Evolutionary conservation across 1,140 invertebrate genomes (phyloP).

Genomic region (Lepidurus packardi): DNA sequence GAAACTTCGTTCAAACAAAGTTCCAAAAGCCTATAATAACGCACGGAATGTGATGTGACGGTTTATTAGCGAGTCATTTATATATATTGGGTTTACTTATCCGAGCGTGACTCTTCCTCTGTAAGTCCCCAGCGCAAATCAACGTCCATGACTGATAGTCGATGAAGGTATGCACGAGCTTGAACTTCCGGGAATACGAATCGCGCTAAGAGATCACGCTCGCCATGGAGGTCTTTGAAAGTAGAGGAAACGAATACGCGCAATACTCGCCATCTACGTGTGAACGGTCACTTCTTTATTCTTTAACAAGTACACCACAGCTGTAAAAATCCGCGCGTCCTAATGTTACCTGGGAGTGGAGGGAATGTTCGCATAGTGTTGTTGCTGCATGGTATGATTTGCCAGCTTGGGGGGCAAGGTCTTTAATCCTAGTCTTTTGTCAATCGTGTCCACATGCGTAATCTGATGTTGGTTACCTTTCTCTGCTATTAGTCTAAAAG

Average conservation of each 20-base stretch:
- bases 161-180: slow-evolving; percentile 32
- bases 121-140: slow-evolving; percentile 51
- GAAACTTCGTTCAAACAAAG: slow-evolving; percentile 47
- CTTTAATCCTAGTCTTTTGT: slow-evolving; percentile 41
- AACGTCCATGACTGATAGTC: slow-evolving; percentile 45
- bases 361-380: not conserved
- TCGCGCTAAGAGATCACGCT: slow-evolving; percentile 47
- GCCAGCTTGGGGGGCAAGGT: slow-evolving; percentile 31
- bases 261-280: slow-evolving; percentile 45
- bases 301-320: not conserved
- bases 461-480: slow-evolving; percentile 45
- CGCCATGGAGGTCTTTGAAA: slow-evolving; percentile 50
- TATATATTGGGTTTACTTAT: slow-evolving; percentile 40
- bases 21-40: slow-evolving; percentile 39
- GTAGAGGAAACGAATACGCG: slow-evolving; percentile 52
- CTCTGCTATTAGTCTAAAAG: slow-evolving; percentile 47
- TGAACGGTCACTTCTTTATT: not conserved
- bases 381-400: slow-evolving; percentile 11
- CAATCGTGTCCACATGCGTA: slow-evolving; percentile 48
- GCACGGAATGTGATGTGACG: not conserved
- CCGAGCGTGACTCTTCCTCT: slow-evolving; percentile 43
- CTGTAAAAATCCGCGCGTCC: not conserved
- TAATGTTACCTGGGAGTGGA: not conserved
- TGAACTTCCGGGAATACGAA: slow-evolving; percentile 48
- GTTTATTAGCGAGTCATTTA: not conserved